Evolutionary conservation across 2,888 invertebrate species (phyloP).

Genomic region (Boloria selene): DNA sequence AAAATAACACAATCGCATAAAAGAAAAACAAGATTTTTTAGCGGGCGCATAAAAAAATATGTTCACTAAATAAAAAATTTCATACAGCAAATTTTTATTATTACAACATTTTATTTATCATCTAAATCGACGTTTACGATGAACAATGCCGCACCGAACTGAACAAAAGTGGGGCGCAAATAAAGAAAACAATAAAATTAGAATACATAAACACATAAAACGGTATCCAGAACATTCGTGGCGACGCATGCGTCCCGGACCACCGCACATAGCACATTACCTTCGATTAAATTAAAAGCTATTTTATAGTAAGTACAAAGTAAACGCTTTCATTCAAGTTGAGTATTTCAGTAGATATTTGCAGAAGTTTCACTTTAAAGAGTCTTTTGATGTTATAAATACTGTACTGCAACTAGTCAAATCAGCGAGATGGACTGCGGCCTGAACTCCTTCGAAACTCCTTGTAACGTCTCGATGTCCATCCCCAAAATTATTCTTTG

Average conservation of each 20-base stretch:
- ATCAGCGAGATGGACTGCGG: too few relatives aligned
- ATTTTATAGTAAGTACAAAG: too few relatives aligned
- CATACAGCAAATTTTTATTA: conserved; percentile 52
- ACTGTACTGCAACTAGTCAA: too few relatives aligned
- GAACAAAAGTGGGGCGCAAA: conserved; percentile 82
- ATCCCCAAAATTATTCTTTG: too few relatives aligned
- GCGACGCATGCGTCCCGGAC: conserved; percentile 63
- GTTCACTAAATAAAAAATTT: conserved; percentile 48
- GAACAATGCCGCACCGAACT: conserved; percentile 80
- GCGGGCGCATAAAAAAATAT: conserved; percentile 45
- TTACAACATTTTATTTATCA: conserved; percentile 81
- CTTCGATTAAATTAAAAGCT: conserved; percentile 61
- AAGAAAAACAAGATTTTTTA: conserved; percentile 41
- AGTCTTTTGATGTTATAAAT: too few relatives aligned
- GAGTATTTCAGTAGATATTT: too few relatives aligned
- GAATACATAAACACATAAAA: conserved; percentile 82
- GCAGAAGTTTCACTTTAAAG: too few relatives aligned
- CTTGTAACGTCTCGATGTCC: too few relatives aligned
- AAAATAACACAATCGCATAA: conserved; percentile 41
- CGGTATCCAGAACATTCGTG: conserved; percentile 70
- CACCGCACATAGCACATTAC: conserved; percentile 55
- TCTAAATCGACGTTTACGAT: conserved; percentile 82
- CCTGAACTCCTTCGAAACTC: too few relatives aligned
- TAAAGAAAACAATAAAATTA: conserved; percentile 83
- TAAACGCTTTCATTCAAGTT: too few relatives aligned